phyloP scores from a whole-genome alignment of 2,113 vertebrate species.

The Puma concolor region DNA sequence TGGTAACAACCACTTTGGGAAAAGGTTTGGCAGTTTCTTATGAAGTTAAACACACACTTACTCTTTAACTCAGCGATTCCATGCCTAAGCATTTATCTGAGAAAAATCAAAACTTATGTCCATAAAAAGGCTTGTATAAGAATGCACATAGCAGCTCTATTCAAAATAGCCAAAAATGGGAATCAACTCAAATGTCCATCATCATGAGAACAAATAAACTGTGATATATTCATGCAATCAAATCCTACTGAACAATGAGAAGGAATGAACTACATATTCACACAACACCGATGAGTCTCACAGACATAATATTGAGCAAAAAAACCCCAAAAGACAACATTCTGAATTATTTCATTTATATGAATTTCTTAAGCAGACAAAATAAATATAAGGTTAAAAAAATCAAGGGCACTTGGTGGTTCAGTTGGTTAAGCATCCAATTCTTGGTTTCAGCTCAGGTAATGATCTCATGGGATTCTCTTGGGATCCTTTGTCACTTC shows the following conservation, averaged over 20 bases:
- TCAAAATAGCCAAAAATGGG: background rate
- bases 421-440: too few species aligned
- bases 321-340: background rate
- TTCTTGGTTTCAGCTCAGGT: too few species aligned
- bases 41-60: background rate
- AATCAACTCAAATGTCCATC: background rate
- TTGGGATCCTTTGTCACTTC: too few species aligned
- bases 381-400: background rate
- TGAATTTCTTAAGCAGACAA: background rate
- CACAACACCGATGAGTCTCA: background rate
- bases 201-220: background rate
- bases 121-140: background rate
- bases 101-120: background rate
- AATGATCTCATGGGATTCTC: too few species aligned
- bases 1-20: background rate
- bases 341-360: background rate
- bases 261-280: background rate
- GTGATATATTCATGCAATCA: background rate
- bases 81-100: background rate
- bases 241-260: background rate
- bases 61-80: background rate
- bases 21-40: background rate
- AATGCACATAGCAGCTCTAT: background rate
- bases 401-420: background rate
- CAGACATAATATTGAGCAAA: background rate